These are phyloP conservation scores for Pseudomugil gertrudae DNA, from an alignment of 2,797 vertebrate genomes.

Conservation along the genomic window DNA sequence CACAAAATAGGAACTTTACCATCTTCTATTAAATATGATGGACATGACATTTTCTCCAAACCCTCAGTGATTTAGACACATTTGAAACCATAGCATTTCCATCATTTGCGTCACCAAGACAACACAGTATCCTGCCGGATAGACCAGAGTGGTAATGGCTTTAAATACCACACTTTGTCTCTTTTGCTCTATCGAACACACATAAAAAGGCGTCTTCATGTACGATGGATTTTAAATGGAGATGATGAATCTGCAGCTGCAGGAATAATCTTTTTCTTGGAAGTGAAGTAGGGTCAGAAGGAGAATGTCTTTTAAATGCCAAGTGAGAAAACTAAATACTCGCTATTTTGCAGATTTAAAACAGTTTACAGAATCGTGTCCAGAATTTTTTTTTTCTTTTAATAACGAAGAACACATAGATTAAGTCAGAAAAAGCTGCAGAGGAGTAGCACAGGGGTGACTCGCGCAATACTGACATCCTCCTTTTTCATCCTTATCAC, in stretches of 20 bases:
- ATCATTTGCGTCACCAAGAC: slow-evolving; percentile 62
- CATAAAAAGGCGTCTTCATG: slow-evolving; percentile 2
- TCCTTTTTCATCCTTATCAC: slow-evolving; percentile 64
- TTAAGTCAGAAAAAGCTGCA: slow-evolving; percentile 37
- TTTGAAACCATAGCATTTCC: slow-evolving; percentile 39
- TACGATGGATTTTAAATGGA: slow-evolving; percentile 43
- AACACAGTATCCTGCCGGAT: slow-evolving; percentile 53
- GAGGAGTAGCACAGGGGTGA: slow-evolving; percentile 53
- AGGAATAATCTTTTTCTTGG: slow-evolving; percentile 29
- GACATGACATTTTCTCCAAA: slow-evolving; percentile 69
- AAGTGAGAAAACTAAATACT: slow-evolving; percentile 43
- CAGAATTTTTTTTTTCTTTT: slow-evolving; percentile 23
- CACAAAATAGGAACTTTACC: slow-evolving; percentile 36
- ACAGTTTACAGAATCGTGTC: slow-evolving; percentile 47
- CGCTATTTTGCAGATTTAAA: slow-evolving; percentile 36
- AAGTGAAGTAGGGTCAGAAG: slow-evolving; percentile 54
- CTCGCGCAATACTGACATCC: slow-evolving; percentile 60
- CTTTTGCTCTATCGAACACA: background rate
- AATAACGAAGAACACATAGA: slow-evolving; percentile 34
- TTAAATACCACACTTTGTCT: slow-evolving; percentile 68
- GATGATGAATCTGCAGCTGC: slow-evolving; percentile 44
- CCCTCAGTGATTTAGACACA: slow-evolving; percentile 41
- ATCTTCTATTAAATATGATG: slow-evolving; percentile 46
- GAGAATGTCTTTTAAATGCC: slow-evolving; percentile 62
- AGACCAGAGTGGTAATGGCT: slow-evolving; percentile 65